Evolutionary conservation across 2,888 invertebrate genomes (phyloP).

Genomic region (Patella caerulea): DNA sequence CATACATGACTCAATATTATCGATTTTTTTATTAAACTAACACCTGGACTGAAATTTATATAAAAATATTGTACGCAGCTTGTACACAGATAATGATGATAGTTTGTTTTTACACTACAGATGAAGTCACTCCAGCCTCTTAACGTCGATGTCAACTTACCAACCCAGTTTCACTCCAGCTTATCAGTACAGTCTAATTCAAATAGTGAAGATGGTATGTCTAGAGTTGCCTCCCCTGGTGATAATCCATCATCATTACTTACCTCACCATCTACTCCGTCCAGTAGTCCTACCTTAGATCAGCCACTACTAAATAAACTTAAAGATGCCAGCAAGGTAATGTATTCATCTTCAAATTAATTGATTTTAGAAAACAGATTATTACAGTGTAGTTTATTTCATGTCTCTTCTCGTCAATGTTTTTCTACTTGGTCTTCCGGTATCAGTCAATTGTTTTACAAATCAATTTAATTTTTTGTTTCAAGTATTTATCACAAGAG

Average conservation of each 20-base stretch:
- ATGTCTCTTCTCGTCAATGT: no score
- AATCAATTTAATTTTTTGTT: no score
- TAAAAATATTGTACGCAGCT: no score
- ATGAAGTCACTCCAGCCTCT: not conserved
- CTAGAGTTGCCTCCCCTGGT: slow-evolving; percentile 4
- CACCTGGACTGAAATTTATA: no score
- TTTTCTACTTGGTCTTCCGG: no score
- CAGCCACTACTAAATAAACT: not conserved
- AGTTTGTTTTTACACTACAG: not conserved
- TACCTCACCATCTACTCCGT: slow-evolving; percentile 9
- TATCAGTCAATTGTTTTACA: no score
- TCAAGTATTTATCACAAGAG: no score
- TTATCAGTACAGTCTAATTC: not conserved
- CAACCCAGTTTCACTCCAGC: not conserved
- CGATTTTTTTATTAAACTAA: no score
- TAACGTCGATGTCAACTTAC: not conserved
- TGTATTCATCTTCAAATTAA: not conserved
- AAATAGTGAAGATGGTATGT: slow-evolving; percentile 5
- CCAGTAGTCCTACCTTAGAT: slow-evolving; percentile 9
- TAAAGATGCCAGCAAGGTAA: slow-evolving; percentile 2
- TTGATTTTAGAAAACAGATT: no score
- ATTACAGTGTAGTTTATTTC: no score
- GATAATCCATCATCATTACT: not conserved
- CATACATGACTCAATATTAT: no score
- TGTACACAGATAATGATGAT: no score